Percentiles rank a stretch among this genome's conserved stretches.
These are phyloP conservation scores for Pseudorectes ferrugineus DNA, from an alignment of 2,113 vertebrate genomes.

Conservation along the genomic window DNA sequence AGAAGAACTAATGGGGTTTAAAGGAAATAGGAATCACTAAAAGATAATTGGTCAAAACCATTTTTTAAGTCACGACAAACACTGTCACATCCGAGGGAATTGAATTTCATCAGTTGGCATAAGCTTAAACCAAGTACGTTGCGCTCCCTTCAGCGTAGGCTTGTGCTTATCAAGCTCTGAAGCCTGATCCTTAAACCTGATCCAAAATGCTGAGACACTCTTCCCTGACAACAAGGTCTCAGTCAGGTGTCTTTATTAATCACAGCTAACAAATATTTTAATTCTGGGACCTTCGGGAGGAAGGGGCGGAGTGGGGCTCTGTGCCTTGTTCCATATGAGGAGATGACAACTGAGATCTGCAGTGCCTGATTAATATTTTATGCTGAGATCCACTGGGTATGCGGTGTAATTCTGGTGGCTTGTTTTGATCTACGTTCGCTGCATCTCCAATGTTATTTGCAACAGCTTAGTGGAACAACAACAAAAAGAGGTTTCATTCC, in stretches of 20 bases:
- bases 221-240: neutral
- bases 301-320: neutral
- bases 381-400: slow-evolving; percentile 66
- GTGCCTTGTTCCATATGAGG: slow-evolving; percentile 30
- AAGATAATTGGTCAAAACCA: neutral
- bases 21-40: neutral
- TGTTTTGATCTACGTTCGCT: neutral
- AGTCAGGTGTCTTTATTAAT: slow-evolving; percentile 28
- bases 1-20: neutral
- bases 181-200: neutral
- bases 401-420: slow-evolving; percentile 48
- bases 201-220: neutral
- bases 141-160: neutral
- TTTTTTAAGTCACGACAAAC: neutral
- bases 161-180: neutral
- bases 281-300: neutral
- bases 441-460: slow-evolving; percentile 40
- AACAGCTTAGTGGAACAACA: neutral
- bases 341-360: slow-evolving; percentile 64
- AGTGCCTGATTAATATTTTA: slow-evolving; percentile 74
- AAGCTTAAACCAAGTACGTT: neutral
- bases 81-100: neutral
- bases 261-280: slow-evolving; percentile 14
- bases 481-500: slow-evolving; percentile 11
- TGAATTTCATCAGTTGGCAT: neutral